A percentile compares a stretch with the other conserved stretches of the same genome.
These are phyloP conservation scores for human DNA, from an alignment of 2,113 vertebrate species.

Conservation along the genomic window DNA sequence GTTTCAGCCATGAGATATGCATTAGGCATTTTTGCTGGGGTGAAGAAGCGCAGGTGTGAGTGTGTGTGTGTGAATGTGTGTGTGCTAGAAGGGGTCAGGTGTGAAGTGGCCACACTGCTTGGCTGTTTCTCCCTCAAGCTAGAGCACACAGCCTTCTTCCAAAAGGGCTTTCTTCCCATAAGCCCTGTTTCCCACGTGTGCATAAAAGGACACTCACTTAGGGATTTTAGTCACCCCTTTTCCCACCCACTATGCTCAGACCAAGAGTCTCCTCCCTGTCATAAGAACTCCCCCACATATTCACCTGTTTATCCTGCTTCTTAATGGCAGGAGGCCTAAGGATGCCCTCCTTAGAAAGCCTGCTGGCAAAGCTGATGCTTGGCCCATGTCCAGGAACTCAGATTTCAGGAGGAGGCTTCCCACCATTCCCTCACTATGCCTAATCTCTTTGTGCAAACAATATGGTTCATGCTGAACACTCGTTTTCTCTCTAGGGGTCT, in stretches of 20 bases:
- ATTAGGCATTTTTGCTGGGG: constrained; percentile 69
- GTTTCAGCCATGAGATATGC: constrained; percentile 77
- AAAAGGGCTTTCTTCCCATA: not conserved
- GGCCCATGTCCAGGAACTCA: accelerated
- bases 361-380: not conserved
- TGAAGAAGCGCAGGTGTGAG: not conserved
- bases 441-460: not conserved
- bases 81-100: not conserved
- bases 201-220: not conserved
- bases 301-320: too few species aligned
- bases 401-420: not conserved
- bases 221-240: not conserved
- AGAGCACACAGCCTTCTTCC: not conserved
- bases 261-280: not conserved
- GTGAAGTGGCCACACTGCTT: not conserved
- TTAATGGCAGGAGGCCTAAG: not conserved
- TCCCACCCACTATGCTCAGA: not conserved
- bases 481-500: not conserved
- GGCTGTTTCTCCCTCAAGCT: not conserved
- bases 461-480: not conserved
- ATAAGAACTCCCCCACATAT: not conserved
- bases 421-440: not conserved
- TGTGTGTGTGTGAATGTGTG: too few species aligned
- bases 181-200: not conserved
- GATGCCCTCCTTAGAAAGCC: not conserved